These are phyloP conservation scores for Lepus oiostolus DNA, from an alignment of 2,797 vertebrate genomes.

Conservation along the genomic window DNA sequence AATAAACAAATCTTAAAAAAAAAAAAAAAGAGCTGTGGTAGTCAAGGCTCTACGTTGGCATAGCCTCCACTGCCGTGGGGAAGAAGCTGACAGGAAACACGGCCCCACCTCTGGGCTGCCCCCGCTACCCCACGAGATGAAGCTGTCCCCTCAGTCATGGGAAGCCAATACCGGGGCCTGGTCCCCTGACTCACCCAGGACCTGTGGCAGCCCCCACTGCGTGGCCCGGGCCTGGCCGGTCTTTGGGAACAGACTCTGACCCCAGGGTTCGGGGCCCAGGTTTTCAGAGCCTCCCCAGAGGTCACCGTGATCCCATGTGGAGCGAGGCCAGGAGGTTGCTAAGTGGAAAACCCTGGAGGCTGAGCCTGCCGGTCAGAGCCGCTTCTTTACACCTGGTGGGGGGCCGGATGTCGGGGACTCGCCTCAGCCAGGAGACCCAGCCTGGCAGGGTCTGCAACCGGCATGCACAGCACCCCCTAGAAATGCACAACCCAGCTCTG, in stretches of 20 bases:
- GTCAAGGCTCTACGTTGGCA: neutral
- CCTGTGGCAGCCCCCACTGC: too few relatives aligned
- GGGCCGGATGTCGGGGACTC: neutral
- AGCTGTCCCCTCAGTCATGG: neutral
- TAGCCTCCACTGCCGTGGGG: rapidly evolving
- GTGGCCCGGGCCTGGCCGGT: neutral
- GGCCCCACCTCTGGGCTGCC: neutral
- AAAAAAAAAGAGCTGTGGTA: too few relatives aligned
- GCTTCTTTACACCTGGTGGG: neutral
- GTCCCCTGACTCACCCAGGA: neutral
- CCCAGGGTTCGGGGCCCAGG: neutral
- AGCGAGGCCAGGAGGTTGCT: neutral
- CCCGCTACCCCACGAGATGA: neutral
- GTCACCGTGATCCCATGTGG: neutral
- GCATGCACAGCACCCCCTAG: neutral
- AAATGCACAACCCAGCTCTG: neutral
- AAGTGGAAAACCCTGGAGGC: neutral
- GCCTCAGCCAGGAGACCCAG: neutral
- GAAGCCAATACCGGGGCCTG: neutral
- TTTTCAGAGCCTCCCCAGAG: neutral
- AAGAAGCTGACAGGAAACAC: neutral
- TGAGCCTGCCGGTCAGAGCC: neutral
- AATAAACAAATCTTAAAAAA: too few relatives aligned
- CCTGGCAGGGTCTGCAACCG: too few relatives aligned
- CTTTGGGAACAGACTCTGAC: neutral